Percentiles rank a stretch among this genome's conserved stretches.
These are phyloP conservation scores for Cisticola juncidis DNA, from an alignment of 2,113 vertebrate genomes.

Conservation along the genomic window DNA sequence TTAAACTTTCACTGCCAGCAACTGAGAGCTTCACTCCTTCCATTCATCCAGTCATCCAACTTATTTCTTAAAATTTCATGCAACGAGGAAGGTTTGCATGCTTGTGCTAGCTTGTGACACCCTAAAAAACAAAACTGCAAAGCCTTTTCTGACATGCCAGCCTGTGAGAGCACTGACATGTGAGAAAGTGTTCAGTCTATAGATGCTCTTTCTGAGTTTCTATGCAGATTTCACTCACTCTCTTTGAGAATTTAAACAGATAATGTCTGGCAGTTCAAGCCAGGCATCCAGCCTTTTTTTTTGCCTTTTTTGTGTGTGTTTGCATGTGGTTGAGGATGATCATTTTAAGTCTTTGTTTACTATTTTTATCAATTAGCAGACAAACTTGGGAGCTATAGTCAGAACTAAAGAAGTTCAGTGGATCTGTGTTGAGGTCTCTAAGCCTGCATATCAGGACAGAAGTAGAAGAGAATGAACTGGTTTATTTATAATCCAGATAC, in stretches of 20 bases:
- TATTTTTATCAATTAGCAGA: constrained; percentile 11
- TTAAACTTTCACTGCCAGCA: not conserved
- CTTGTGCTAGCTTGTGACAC: constrained; percentile 35
- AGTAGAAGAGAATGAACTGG: not conserved
- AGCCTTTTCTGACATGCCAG: constrained; percentile 52
- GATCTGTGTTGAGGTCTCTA: not conserved
- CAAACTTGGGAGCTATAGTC: not conserved
- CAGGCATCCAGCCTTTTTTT: not conserved
- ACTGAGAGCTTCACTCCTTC: not conserved
- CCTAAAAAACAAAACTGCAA: constrained; percentile 42
- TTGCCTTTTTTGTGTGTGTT: not conserved
- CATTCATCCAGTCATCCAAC: not conserved
- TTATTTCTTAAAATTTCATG: constrained; percentile 1
- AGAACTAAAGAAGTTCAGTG: not conserved
- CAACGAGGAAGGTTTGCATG: constrained; percentile 2
- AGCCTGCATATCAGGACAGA: not conserved
- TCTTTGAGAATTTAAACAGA: constrained; percentile 28
- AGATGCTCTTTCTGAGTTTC: constrained; percentile 42
- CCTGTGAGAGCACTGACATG: constrained; percentile 42
- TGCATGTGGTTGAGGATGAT: not conserved
- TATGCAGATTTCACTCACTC: not conserved
- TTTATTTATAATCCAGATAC: not conserved
- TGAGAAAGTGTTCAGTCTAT: constrained; percentile 36
- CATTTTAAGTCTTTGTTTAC: not conserved
- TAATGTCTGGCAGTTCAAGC: constrained; percentile 33